These are phyloP conservation scores for Palythoa heliodiscus DNA, from an alignment of 92 coral and sea anemone genomes.

Conservation along the genomic window DNA sequence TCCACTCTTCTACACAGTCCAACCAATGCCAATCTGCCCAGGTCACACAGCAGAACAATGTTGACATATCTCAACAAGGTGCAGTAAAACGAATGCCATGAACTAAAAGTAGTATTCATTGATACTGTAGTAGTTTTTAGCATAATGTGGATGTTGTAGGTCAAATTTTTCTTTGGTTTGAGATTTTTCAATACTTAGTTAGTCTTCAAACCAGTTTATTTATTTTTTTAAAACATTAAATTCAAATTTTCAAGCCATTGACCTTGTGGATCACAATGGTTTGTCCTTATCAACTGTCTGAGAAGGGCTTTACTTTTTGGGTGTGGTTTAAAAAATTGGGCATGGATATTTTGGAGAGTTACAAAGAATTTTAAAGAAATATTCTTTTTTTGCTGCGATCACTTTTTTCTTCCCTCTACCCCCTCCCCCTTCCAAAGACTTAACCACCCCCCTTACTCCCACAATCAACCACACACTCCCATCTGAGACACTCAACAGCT, in stretches of 20 bases:
- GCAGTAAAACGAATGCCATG: not conserved
- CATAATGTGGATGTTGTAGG: too few species aligned
- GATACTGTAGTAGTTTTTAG: not conserved
- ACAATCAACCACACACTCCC: slow-evolving; percentile 1
- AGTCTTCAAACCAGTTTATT: not conserved
- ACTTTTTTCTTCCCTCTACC: not conserved
- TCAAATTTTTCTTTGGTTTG: not conserved
- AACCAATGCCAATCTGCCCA: not conserved
- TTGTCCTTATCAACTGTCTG: not conserved
- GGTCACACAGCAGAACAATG: not conserved
- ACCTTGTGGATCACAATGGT: not conserved
- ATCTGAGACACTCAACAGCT: not conserved
- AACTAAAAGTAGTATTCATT: slow-evolving; percentile 1
- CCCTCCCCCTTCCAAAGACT: not conserved
- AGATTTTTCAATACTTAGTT: not conserved
- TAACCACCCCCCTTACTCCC: not conserved
- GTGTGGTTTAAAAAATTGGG: not conserved
- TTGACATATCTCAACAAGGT: not conserved
- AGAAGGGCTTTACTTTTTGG: not conserved
- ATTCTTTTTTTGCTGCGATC: not conserved
- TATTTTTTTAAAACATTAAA: not conserved
- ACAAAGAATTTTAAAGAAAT: not conserved
- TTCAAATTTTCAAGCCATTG: not conserved
- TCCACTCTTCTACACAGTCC: not conserved
- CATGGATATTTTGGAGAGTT: not conserved